phyloP scores from a whole-genome alignment of 2,113 vertebrate genomes.

The Theristicus caerulescens region DNA sequence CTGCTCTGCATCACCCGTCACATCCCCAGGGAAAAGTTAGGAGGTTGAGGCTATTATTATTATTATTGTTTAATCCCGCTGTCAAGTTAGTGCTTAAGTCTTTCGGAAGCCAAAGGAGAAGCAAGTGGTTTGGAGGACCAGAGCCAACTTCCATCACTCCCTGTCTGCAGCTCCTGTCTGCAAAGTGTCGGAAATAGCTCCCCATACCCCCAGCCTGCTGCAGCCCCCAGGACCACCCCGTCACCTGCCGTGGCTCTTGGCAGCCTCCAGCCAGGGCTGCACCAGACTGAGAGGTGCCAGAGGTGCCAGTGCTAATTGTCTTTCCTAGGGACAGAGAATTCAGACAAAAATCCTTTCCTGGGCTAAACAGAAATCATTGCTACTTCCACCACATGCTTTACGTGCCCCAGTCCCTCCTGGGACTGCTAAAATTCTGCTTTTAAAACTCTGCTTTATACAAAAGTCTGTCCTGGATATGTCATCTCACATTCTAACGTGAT shows the following conservation, averaged over 20 bases:
- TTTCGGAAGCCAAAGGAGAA: background rate
- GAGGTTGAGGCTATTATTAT: background rate
- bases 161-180: background rate
- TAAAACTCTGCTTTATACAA: slow-evolving; percentile 19
- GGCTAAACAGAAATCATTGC: background rate
- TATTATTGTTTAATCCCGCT: background rate
- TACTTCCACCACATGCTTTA: background rate
- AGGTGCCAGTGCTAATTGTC: background rate
- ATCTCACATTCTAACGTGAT: slow-evolving; percentile 40
- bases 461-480: slow-evolving; percentile 56
- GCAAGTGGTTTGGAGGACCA: background rate
- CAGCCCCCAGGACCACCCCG: background rate
- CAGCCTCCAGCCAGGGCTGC: background rate
- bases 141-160: background rate
- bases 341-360: background rate
- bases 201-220: background rate
- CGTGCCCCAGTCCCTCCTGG: background rate
- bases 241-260: rapidly evolving
- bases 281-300: background rate
- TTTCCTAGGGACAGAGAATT: background rate
- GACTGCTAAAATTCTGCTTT: slow-evolving; percentile 40
- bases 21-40: background rate
- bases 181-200: background rate
- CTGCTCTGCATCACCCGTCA: background rate
- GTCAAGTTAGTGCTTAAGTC: background rate